Evolutionary conservation across 2,888 invertebrate genomes (phyloP), one percentile per base, ranked within the genome.

Genomic region (Macrosoma leucophasiata): DNA sequence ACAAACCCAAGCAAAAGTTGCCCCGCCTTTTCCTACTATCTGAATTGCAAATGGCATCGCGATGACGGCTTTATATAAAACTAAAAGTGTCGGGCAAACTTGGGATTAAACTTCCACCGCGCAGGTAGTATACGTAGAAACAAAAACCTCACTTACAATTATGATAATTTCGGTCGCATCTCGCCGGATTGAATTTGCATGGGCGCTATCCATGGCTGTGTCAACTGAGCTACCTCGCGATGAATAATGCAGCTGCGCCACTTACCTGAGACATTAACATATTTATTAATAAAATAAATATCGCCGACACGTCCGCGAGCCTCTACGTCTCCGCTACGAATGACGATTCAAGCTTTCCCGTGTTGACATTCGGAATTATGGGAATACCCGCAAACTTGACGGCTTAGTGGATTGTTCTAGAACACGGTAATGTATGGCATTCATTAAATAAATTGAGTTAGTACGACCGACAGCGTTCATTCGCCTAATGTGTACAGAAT

Each of bases 241-340:
- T 82, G 84, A 81, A 84, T 82, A 74, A 84, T 84, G 84, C 79
- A 84, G 55, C 54, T 58, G 58, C 61, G 75, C 76, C 69, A 78
- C 82, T 82, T 81, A 82, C 79, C 81, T 78, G 58, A 46, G 50
- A 52, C 57, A 84, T 84, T 84, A 81, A 79, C 84, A 84, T 84
- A 82, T 84, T 84, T 84, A 84, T 84, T 84, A 82, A 82, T 82
- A 82, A 81, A 76, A 82, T 82, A 82, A 79, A 81, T 81, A 77
- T 61, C 62, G n/a, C n/a, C n/a, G n/a, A 68, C 71, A 68, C 75
- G 78, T 75, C 77, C 74, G 65, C 63, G 29, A 50, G 34, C 41
- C 46, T 44, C 63, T 55, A 49, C 52, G 55, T 50, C 55, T 46
- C 47, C 39, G 41, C 58, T 49, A 35, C 52, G 63, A 73, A 59